Evolutionary conservation across 92 coral and sea anemone species (phyloP).

Genomic region (Paragorgia papillata): DNA sequence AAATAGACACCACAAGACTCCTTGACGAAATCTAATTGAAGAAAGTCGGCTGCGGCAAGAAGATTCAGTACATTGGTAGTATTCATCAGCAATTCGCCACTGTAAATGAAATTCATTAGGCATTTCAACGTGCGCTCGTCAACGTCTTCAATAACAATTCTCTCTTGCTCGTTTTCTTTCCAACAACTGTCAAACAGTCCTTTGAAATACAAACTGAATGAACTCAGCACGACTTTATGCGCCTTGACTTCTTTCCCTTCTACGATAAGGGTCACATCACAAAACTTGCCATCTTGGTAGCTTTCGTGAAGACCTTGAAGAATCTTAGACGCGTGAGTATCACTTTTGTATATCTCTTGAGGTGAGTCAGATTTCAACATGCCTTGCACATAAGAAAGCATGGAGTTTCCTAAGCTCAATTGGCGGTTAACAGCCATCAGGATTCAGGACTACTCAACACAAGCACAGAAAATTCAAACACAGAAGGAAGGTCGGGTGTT

Average conservation of each 20-base stretch:
- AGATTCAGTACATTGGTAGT: conserved; percentile 71
- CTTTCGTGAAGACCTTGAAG: conserved; percentile 58
- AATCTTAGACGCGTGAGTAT: conserved; percentile 33
- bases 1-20: conserved; percentile 33
- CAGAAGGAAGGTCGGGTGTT: too few relatives aligned
- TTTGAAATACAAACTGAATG: conserved; percentile 76
- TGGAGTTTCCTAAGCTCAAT: background rate
- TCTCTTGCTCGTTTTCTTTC: conserved; percentile 65
- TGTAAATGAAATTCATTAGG: conserved; percentile 79
- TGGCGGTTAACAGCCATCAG: background rate
- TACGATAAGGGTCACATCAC: conserved; percentile 68
- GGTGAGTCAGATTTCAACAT: background rate
- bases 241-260: conserved; percentile 67
- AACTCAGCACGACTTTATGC: conserved; percentile 71
- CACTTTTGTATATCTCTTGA: background rate
- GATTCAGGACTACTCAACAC: too few relatives aligned
- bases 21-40: conserved; percentile 63
- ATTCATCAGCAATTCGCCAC: conserved; percentile 65
- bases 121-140: conserved; percentile 61
- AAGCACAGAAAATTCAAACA: too few relatives aligned
- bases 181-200: conserved; percentile 70
- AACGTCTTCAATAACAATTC: conserved; percentile 59
- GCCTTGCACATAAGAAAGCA: background rate
- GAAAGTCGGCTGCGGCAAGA: conserved; percentile 74
- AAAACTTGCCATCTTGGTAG: conserved; percentile 66